Evolutionary conservation across 2,113 vertebrate species (phyloP).

Genomic region (Alexandromys fortis): DNA sequence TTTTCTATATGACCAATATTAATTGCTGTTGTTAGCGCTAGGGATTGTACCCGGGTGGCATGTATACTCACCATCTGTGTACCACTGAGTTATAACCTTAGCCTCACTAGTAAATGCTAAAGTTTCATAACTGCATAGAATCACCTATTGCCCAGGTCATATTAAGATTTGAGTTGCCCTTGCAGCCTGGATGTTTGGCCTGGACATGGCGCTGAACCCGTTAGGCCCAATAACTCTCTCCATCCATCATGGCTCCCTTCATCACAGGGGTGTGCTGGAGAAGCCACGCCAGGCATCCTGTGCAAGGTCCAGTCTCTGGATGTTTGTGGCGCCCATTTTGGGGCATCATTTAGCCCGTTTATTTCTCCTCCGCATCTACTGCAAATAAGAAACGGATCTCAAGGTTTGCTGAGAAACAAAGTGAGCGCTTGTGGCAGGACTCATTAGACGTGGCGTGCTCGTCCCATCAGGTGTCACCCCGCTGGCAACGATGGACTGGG

Average conservation of each 20-base stretch:
- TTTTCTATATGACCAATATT: not conserved
- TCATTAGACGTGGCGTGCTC: not conserved
- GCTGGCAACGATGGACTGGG: not conserved
- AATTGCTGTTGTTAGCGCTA: not conserved
- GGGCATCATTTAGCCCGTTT: not conserved
- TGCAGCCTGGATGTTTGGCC: not conserved
- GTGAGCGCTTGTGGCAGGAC: not conserved
- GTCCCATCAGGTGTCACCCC: not conserved
- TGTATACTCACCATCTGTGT: not conserved
- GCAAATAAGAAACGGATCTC: not conserved
- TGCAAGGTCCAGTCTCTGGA: not conserved
- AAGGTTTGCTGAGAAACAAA: not conserved
- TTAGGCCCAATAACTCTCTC: not conserved
- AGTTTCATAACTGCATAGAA: conserved; percentile 2
- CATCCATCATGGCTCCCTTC: not conserved
- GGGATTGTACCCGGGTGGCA: not conserved
- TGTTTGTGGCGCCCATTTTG: not conserved
- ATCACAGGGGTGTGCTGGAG: not conserved
- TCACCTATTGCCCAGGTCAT: not conserved
- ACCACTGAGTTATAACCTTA: not conserved
- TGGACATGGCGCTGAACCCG: not conserved
- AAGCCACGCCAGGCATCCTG: not conserved
- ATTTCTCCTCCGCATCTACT: not conserved
- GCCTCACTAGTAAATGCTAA: not conserved
- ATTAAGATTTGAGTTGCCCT: not conserved